Evolutionary conservation across 2,888 invertebrate species (phyloP).

Genomic region (Lymantria dispar): DNA sequence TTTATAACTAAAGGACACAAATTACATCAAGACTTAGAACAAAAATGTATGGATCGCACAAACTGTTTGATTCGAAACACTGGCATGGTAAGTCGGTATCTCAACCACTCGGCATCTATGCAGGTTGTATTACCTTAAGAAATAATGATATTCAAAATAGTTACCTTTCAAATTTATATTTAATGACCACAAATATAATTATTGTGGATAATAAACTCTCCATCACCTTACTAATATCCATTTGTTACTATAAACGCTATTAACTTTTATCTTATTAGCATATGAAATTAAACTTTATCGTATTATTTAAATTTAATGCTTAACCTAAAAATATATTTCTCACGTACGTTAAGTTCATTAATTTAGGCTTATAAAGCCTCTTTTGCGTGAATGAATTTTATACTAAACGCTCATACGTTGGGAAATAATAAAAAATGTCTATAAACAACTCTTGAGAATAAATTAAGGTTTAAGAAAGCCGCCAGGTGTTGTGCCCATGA

Average conservation of each 20-base stretch:
- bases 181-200: background rate
- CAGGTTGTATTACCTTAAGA: too few species aligned
- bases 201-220: background rate
- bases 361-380: conserved; percentile 23
- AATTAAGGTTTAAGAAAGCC: conserved; percentile 39
- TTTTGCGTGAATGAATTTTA: conserved; percentile 58
- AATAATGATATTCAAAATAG: too few species aligned
- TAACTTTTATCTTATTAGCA: background rate
- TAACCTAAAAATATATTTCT: conserved; percentile 2
- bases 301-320: conserved; percentile 1
- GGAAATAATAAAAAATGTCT: conserved; percentile 34
- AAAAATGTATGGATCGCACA: too few species aligned
- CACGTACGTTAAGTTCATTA: conserved; percentile 9
- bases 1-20: too few species aligned
- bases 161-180: background rate
- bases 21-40: too few species aligned
- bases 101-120: too few species aligned
- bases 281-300: conserved; percentile 14
- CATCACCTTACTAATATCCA: background rate
- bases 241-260: background rate
- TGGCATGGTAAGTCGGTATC: too few species aligned
- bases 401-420: conserved; percentile 51
- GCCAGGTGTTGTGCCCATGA: conserved; percentile 37
- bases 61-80: too few species aligned
- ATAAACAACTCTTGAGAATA: conserved; percentile 39